Evolutionary conservation across 2,888 invertebrate genomes (phyloP), one percentile per base, ranked within the genome.

Genomic region (Aricia artaxerxes): DNA sequence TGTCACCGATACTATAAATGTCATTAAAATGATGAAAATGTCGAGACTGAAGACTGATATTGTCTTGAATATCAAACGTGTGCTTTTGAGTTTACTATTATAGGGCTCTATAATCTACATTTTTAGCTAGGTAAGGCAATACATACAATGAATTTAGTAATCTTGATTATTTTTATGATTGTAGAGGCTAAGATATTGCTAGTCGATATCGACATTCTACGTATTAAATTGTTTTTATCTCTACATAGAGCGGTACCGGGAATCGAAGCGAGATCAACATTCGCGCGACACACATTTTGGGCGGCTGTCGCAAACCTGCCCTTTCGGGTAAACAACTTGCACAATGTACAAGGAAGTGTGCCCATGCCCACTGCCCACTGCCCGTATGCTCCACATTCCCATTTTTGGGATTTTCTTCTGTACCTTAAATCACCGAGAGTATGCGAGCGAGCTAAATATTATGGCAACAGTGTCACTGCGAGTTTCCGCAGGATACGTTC

Each of bases 401-500:
- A 69, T 69, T 38, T 69, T 69, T 16, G 69, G 69, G 35, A 4
- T 38, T 69, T 13, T 69, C 13, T 31, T 31, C 64, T 69, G 35
- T 38, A 69, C 35, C 35, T 35, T 24, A 38, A 69, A 35, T 38
- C 4, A 4, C 35, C 69, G 69, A 4, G 11, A 11, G 64, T 4
- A 35, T 35, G 13, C 11, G 13, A 31, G 31, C 31, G 13, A 31
- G 31, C 31, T 31, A 31, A 64, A 11, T 24, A 24, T 61, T 61
- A 61, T 7, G 24, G 5, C 16, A 31, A 6, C 35, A 5, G 13
- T 69, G 69, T 69, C 69, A 11, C 49, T 6, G 11, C 44, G 75
- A 44, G 24, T 75, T 75, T 75, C 75, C 5, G 31, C 24, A 49
- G 75, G 75, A 75, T 49, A 75, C 75, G 11, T 75, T 24, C 44